Evolutionary conservation across 2,113 vertebrate species (phyloP).

Genomic region (Passerina amoena): DNA sequence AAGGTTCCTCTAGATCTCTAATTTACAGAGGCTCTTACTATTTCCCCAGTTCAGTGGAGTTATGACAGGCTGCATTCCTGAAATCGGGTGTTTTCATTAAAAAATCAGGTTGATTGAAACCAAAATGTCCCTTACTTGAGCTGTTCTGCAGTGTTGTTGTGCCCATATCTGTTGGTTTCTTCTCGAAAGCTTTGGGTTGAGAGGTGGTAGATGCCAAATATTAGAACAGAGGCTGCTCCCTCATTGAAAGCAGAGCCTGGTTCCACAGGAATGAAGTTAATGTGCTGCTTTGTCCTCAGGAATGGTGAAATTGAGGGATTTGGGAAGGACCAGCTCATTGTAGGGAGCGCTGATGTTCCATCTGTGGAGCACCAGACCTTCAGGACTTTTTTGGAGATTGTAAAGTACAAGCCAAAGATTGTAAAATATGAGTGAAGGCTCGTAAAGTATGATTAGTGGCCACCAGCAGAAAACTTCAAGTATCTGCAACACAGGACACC

Average conservation of each 20-base stretch:
- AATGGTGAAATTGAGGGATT: not conserved
- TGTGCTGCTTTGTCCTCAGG: not conserved
- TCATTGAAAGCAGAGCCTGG: not conserved
- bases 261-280: not conserved
- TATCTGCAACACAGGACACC: not conserved
- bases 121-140: not conserved
- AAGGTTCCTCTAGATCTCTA: not conserved
- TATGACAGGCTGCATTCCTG: not conserved
- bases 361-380: not conserved
- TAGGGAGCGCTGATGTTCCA: not conserved
- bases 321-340: not conserved
- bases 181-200: conserved; percentile 10
- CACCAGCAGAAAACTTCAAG: conserved; percentile 8
- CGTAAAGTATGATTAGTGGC: conserved; percentile 9
- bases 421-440: not conserved
- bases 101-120: not conserved
- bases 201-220: not conserved
- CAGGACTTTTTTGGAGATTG: not conserved
- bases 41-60: not conserved
- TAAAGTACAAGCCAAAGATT: not conserved
- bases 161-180: not conserved
- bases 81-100: not conserved
- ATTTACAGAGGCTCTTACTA: not conserved
- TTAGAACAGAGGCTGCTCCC: not conserved
- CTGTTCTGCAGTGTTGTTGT: not conserved